These are phyloP conservation scores for Andrena chrysosceles DNA, from an alignment of 2,888 invertebrate genomes.

Conservation along the genomic window DNA sequence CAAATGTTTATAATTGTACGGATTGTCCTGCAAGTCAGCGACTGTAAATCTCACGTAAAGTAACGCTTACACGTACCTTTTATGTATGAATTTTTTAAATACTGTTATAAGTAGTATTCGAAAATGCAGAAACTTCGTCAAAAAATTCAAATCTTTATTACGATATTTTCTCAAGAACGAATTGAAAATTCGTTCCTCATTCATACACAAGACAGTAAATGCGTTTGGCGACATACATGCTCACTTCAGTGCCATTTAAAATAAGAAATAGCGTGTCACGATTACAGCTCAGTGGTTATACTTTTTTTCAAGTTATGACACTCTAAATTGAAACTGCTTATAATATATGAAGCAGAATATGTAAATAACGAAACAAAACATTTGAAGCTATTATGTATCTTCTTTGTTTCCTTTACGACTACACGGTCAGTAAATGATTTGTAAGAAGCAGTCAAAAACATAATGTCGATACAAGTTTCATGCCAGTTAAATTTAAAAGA, in stretches of 20 bases:
- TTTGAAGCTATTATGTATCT: slow-evolving; percentile 21
- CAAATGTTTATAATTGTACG: not conserved
- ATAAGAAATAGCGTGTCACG: not conserved
- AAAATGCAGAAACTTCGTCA: slow-evolving; percentile 23
- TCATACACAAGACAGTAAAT: slow-evolving; percentile 30
- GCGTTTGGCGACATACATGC: slow-evolving; percentile 21
- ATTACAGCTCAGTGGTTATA: slow-evolving; percentile 1
- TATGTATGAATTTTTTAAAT: not conserved
- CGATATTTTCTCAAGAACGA: slow-evolving; percentile 15
- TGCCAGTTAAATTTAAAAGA: not conserved
- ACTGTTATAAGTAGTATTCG: not conserved
- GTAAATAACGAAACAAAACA: slow-evolving; percentile 32
- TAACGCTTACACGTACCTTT: slow-evolving; percentile 21
- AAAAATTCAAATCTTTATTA: slow-evolving; percentile 31
- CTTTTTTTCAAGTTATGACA: not conserved
- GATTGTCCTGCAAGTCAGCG: not conserved
- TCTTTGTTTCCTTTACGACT: slow-evolving; percentile 12
- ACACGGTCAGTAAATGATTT: not conserved
- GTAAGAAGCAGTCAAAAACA: not conserved
- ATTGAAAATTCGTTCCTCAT: not conserved
- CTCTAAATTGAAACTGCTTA: not conserved
- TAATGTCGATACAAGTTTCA: slow-evolving; percentile 2
- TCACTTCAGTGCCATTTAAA: not conserved
- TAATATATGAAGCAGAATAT: slow-evolving; percentile 13
- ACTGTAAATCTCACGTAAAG: not conserved